Evolutionary conservation across 1,140 invertebrate genomes (phyloP).

Genomic region (Drosophila takahashii): DNA sequence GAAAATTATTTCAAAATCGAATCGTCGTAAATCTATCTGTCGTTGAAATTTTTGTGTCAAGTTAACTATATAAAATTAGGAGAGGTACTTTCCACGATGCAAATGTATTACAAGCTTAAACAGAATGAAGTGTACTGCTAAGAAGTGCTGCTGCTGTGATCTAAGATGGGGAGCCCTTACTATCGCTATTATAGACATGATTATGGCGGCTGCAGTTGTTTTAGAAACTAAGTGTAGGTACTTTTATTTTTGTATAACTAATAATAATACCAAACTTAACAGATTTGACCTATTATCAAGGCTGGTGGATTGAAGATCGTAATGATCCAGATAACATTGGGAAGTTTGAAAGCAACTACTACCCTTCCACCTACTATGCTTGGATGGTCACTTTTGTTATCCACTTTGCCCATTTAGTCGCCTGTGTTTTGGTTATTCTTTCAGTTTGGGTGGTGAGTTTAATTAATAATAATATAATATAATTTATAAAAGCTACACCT

Average conservation of each 20-base stretch:
- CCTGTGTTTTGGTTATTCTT: neutral
- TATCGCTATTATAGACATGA: neutral
- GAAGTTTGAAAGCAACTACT: neutral
- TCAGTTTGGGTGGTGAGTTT: slow-evolving; percentile 6
- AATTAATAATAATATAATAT: too few species aligned
- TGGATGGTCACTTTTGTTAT: neutral
- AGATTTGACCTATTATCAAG: neutral
- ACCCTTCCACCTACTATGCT: neutral
- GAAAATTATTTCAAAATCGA: neutral
- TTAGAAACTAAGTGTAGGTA: slow-evolving; percentile 1
- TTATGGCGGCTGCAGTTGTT: neutral
- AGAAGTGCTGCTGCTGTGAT: slow-evolving; percentile 1
- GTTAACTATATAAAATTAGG: too few species aligned
- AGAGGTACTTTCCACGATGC: too few species aligned
- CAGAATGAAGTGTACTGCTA: neutral
- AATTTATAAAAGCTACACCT: too few species aligned
- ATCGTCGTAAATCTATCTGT: neutral
- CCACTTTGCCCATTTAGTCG: neutral
- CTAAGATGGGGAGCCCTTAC: neutral
- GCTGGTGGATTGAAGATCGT: neutral
- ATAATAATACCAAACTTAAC: neutral
- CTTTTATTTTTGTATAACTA: neutral
- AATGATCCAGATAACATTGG: neutral
- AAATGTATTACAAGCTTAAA: too few species aligned
- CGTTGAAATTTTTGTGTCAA: neutral